phyloP scores from a whole-genome alignment of 2,113 vertebrate species.

The Gnathochromis pfefferi region DNA sequence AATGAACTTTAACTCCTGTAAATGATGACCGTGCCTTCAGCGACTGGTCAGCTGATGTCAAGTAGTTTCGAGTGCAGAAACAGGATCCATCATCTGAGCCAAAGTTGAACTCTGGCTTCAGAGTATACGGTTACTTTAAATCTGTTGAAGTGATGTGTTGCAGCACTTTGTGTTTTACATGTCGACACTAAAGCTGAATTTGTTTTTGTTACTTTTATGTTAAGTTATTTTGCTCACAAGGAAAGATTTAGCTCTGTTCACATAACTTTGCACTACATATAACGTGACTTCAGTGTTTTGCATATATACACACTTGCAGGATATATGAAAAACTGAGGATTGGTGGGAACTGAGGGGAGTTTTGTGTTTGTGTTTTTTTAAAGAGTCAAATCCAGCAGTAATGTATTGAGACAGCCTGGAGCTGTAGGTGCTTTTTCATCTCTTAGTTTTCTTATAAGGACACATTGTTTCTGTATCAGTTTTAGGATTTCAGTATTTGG shows the following conservation, averaged over 20 bases:
- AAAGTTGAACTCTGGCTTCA: neutral
- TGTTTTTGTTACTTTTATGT: neutral
- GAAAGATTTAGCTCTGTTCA: neutral
- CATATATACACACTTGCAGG: neutral
- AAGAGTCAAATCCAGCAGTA: neutral
- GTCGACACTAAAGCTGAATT: neutral
- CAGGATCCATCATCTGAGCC: neutral
- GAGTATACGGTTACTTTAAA: neutral
- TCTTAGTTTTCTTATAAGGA: neutral
- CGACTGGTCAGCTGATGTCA: neutral
- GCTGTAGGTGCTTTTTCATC: neutral
- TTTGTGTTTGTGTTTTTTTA: neutral
- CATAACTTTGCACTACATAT: neutral
- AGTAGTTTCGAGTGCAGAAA: neutral
- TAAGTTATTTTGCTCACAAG: neutral
- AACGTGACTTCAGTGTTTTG: rapidly evolving
- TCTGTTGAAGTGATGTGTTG: rapidly evolving
- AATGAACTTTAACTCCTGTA: neutral
- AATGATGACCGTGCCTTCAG: neutral
- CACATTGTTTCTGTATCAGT: neutral
- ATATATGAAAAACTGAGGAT: neutral
- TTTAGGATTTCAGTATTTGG: neutral
- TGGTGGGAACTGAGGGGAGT: neutral
- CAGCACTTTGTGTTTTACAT: neutral
- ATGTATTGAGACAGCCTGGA: neutral